Percentiles rank a stretch among this genome's conserved stretches.
phyloP scores from a whole-genome alignment of 2,113 vertebrate species.

The Triplophysa rosa region DNA sequence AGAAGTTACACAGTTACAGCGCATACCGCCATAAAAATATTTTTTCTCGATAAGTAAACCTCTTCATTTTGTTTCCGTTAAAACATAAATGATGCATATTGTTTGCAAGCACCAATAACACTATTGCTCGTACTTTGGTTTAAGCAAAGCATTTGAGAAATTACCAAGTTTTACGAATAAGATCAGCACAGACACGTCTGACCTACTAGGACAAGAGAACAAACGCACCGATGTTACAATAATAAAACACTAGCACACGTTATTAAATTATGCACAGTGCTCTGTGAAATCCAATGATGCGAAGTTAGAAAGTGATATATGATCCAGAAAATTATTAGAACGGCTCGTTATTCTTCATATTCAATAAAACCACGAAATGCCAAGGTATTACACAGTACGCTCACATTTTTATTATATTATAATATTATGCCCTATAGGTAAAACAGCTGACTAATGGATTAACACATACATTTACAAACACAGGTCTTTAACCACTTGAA shows the following conservation, averaged over 20 bases:
- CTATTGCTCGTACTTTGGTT: background rate
- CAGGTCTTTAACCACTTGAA: background rate
- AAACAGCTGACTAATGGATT: background rate
- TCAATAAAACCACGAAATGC: background rate
- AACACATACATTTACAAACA: too few species aligned
- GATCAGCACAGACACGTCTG: background rate
- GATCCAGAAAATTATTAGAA: background rate
- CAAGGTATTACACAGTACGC: background rate
- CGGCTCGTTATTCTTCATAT: background rate
- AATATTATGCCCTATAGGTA: background rate
- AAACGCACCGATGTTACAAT: background rate
- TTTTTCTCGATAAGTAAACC: background rate
- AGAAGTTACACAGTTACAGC: background rate
- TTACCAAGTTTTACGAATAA: background rate
- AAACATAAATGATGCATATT: background rate
- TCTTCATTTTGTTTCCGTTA: background rate
- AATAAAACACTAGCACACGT: background rate
- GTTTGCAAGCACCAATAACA: background rate
- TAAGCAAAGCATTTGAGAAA: background rate
- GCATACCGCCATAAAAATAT: too few species aligned
- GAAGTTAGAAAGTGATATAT: background rate
- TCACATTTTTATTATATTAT: background rate
- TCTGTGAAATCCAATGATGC: background rate
- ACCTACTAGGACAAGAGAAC: background rate
- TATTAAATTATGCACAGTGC: slow-evolving; percentile 11